Evolutionary conservation across 2,888 invertebrate genomes (phyloP), one percentile per base, ranked within the genome.

Genomic region (Agriopis aurantiaria): DNA sequence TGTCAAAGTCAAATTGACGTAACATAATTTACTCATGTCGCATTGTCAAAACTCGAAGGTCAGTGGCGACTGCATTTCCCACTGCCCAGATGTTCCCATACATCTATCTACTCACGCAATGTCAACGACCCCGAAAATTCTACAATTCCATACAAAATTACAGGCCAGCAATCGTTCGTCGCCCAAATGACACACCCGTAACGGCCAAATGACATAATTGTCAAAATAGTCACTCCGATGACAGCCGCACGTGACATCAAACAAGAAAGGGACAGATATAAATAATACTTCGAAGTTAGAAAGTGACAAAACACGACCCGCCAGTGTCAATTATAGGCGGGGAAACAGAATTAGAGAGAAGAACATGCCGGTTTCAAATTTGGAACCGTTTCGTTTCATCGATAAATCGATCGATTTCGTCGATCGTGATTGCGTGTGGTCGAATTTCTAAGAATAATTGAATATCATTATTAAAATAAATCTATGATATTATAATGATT

Each of bases 121-220:
- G 92, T 92, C 93, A 89, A 84, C 84, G 93, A 92, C 90, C 93
- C 82, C 81, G 73, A 83, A 86, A 88, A 91, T 89, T 90, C 91
- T 86, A 91, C 89, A 82, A 87, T 91, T 88, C 88, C 88, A 89
- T 84, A 91, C 91, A 86, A 93, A 93, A 94, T 93, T 92, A 93
- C 86, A 90, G 90, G 85, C 88, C 85, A 79, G 81, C 91, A 90
- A 92, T 90, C 91, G 91, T 87, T 91, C 91, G 91, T 91, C 92
- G 91, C 89, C 90, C 90, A 92, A 93, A 93, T 91, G 92, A 93
- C 92, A 92, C 89, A 89, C 90, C 92, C 90, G 89, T 89, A 89
- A 91, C 92, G 91, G 85, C 86, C 92, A 92, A 93, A 94, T 93
- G 94, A 94, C 94, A 94, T 94, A 94, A 94, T 94, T 93, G 94